phyloP scores from a whole-genome alignment of 2,888 invertebrate genomes.

The Drosophila percnosoma region DNA sequence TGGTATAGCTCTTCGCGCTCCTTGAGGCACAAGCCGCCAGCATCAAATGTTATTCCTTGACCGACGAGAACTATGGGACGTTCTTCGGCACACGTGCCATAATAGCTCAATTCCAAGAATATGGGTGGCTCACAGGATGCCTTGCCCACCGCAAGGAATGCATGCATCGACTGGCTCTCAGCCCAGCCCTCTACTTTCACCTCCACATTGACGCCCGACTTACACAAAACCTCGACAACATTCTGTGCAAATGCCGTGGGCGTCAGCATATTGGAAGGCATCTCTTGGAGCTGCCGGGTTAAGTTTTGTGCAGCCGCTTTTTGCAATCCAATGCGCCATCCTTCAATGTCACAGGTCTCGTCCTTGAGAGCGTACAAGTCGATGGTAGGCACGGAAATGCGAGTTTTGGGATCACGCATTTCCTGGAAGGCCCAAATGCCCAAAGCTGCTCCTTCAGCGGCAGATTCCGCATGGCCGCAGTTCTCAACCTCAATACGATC shows the following conservation, averaged over 20 bases:
- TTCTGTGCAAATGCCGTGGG: slow-evolving; percentile 91
- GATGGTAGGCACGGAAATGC: slow-evolving; percentile 76
- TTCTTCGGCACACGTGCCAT: slow-evolving; percentile 87
- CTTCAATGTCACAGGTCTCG: slow-evolving; percentile 88
- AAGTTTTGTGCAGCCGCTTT: slow-evolving; percentile 93
- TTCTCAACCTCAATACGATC: slow-evolving; percentile 89
- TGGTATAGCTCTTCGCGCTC: slow-evolving; percentile 56
- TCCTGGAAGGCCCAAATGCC: slow-evolving; percentile 90
- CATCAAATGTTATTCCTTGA: slow-evolving; percentile 89
- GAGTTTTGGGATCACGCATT: slow-evolving; percentile 71
- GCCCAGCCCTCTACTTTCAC: slow-evolving; percentile 88
- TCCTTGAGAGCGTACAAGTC: slow-evolving; percentile 86
- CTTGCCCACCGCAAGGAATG: slow-evolving; percentile 90
- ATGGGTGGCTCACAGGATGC: slow-evolving; percentile 92
- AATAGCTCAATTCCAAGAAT: slow-evolving; percentile 91
- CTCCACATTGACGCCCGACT: slow-evolving; percentile 82
- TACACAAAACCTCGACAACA: slow-evolving; percentile 84
- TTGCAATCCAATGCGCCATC: slow-evolving; percentile 90
- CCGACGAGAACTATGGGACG: slow-evolving; percentile 91
- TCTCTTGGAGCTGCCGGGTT: slow-evolving; percentile 91
- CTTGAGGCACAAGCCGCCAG: slow-evolving; percentile 91
- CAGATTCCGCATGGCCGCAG: slow-evolving; percentile 90
- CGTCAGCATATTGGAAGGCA: slow-evolving; percentile 92
- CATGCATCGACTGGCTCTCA: slow-evolving; percentile 91
- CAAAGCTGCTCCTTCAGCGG: slow-evolving; percentile 91